Base-by-base conservation (phyloP, 2,888 invertebrate genomes). In the Lordiphosa andalusiaca region DNA sequence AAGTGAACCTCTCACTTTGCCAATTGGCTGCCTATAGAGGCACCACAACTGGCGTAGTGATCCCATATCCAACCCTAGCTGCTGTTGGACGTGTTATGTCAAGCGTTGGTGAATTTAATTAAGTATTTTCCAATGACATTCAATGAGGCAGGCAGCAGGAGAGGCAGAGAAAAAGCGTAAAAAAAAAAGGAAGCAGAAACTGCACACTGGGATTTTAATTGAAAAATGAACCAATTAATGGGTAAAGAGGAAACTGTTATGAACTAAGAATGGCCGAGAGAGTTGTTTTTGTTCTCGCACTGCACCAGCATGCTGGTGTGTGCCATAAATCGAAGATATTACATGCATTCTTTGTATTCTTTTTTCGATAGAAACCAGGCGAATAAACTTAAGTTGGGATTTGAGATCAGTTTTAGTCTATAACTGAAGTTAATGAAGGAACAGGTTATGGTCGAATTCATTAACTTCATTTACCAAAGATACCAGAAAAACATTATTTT, bases 91-190 rank as follows among this genome's bases (percentile, higher is more conserved):
- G 58, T 53, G 53, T 58, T 66, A 67, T 70, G 78, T 84, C 74
- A 77, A 73, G 74, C 83, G 78, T 65, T 84, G 74, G 84, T 82
- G 74, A 80, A 77, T 84, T 77, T 77, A 80, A 80, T 77, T 77
- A 80, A 75, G 81, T 83, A 80, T 72, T 83, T 63, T 75, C 70
- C 84, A 83, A 75, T 75, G 77, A 67, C 73, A 70, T 66, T 60
- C 84, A 70, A 72, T 70, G 60, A 16, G 16, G 16, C 16, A 58
- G 60, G 42, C 49, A 46, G 36, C 40, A 53, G 53, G 10, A 30
- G 41, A 7, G 41, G 55, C 41, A 44, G 37, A 46, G 53, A 53
- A 62, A 53, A 61, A 55, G 53, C 37, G 47, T 35, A 51, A 1
- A n/a, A 21, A 19, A 21, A 35, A 25, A 57, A 40, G 47, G 30